Evolutionary conservation across 2,113 vertebrate genomes (phyloP).

Genomic region (Balaeniceps rex): DNA sequence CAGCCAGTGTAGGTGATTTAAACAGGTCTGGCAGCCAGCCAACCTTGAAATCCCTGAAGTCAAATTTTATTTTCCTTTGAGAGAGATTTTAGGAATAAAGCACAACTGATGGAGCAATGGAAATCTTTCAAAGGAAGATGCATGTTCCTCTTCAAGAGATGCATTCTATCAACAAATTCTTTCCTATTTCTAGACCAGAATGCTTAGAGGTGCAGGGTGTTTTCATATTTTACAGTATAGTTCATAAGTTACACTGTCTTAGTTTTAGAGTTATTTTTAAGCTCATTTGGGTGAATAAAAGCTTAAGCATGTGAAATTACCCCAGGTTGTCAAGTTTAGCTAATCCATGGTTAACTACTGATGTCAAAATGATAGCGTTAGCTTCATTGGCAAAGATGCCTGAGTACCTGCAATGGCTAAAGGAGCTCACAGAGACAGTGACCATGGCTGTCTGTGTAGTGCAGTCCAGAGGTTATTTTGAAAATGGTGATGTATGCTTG

Average conservation of each 20-base stretch:
- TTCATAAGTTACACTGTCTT: neutral
- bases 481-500: neutral
- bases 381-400: neutral
- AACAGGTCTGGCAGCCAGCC: neutral
- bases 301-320: neutral
- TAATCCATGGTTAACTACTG: neutral
- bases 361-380: neutral
- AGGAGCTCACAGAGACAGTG: neutral
- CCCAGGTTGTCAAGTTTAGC: neutral
- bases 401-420: neutral
- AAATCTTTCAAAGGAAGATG: neutral
- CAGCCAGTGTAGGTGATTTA: neutral
- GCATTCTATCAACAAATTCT: neutral
- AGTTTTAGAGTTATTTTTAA: neutral
- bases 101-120: neutral
- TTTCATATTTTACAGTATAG: neutral
- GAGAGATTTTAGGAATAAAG: neutral
- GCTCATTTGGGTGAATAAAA: neutral
- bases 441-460: neutral
- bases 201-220: neutral
- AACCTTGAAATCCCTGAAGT: slow-evolving; percentile 3
- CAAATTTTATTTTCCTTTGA: neutral
- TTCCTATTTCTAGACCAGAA: neutral
- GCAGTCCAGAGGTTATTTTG: neutral
- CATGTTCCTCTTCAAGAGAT: neutral